Evolutionary conservation across 2,888 invertebrate species (phyloP), one percentile per base, ranked within the genome.

Genomic region (Lymantria dispar): DNA sequence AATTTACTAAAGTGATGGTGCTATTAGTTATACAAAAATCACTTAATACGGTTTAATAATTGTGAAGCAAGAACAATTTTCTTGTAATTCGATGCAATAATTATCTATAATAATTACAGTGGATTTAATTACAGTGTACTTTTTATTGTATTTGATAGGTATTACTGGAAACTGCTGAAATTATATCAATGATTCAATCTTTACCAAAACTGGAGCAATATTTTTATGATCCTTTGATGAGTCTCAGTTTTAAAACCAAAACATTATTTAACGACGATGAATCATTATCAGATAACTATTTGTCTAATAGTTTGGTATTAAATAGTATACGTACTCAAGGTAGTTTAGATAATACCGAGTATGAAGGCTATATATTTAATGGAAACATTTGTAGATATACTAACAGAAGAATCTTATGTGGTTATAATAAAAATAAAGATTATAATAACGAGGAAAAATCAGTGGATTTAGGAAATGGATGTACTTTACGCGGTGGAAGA

Each of bases 371-470:
- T 45, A 76, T 78, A 37, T 87, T 64, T 51, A 71, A 86, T 60
- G 72, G 64, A 31, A 71, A 61, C 14, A 65, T 70, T 48, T 88
- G 88, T 57, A 78, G 72, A 65, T 53, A 66, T 12, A 46, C 77
- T 0, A 74, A 76, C 7, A 70, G 78, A 33, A 78, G 85, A 58
- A 61, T 83, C 39, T 61, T 87, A 7, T 89, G 88, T 67, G 89
- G 88, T 3, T 89, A 87, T 54, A 70, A 87, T 12, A 84, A 78
- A 68, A 85, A 87, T 57, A 61, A 58, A 40, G 81, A 76, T 5
- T 48, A 66, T 7, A 33, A 60, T 8, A 56, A 60, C 15, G 52
- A 62, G 3, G 56, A 71, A 3, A 54, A 62, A 43, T 40, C 67
- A 10, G 50, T 70, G 14, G 68, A 83, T 41, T 39, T 82, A 3